Evolutionary conservation across 2,113 vertebrate genomes (phyloP).

Genomic region (Phylloscopus trochiloides): DNA sequence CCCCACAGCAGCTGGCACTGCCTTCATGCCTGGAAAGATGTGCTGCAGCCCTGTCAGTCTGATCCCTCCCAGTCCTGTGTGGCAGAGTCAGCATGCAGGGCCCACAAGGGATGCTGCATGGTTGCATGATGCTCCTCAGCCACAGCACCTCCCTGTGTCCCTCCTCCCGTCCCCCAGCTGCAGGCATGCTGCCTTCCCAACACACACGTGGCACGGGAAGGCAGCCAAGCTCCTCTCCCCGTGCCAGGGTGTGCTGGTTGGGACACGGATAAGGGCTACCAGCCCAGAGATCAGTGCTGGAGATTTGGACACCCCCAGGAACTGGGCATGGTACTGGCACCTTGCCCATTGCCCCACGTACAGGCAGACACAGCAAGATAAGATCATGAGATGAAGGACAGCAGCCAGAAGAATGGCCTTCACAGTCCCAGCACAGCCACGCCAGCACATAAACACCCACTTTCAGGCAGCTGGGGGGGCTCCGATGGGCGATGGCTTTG

Average conservation of each 20-base stretch:
- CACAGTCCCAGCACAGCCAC: neutral
- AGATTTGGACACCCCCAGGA: neutral
- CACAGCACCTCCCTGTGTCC: rapidly evolving
- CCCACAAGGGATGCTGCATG: rapidly evolving
- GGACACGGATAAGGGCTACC: neutral
- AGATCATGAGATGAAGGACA: neutral
- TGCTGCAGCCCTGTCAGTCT: rapidly evolving
- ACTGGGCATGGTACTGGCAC: rapidly evolving
- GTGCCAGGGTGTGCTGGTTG: neutral
- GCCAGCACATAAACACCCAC: neutral
- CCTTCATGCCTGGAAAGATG: neutral
- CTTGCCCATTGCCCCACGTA: rapidly evolving
- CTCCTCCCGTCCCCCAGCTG: neutral
- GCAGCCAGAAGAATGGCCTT: neutral
- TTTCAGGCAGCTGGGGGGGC: neutral
- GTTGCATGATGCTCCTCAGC: rapidly evolving
- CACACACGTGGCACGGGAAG: neutral
- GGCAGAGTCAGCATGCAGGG: neutral
- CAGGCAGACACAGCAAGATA: neutral
- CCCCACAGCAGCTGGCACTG: rapidly evolving
- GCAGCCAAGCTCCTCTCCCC: neutral
- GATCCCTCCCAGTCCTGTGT: rapidly evolving
- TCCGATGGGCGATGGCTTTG: rapidly evolving
- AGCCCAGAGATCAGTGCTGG: neutral
- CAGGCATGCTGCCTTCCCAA: neutral